Evolutionary conservation across 2,797 vertebrate genomes (phyloP), one percentile per base, ranked within the genome.

Genomic region (Gadopsis marmoratus): DNA sequence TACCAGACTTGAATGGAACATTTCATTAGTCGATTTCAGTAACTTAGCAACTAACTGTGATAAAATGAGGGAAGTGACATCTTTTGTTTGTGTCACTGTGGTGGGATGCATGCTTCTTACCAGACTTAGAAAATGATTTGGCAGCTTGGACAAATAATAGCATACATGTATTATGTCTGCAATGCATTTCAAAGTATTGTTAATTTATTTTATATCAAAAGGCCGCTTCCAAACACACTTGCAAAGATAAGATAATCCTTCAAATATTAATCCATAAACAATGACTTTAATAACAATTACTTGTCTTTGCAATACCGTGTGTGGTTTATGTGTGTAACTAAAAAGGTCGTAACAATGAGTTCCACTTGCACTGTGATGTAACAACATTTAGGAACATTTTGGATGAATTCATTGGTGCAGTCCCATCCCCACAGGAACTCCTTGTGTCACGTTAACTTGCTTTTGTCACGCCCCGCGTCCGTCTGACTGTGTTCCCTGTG

Each of bases 21-120:
- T 78, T 86, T 78, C 51, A 78, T 56, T 66, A 35, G 74, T 76
- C 55, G 13, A 74, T 80, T 83, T 76, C 67, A 64, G 88, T 90
- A 89, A 79, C 86, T 78, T 85, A 86, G 91, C 86, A 91, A 91
- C 87, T 76, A 83, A 83, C 59, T 41, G 71, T 43, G 47, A 68
- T 51, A 69, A 75, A 81, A 59, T 55, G 12, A 35, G 31, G 50
- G n/a, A 81, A 85, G 71, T 74, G 0, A 71, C 75, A 66, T 79
- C 39, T 78, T 64, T 86, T 86, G 69, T 83, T 79, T 77, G 67
- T 71, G 68, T 81, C 53, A 55, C 55, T 48, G 67, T 39, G 48
- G n/a, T 19, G 47, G 29, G 73, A 75, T 31, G 50, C 17, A 55
- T 65, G 33, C 51, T 39, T 41, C 31, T 51, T 23, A 37, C 6